Evolutionary conservation across 2,888 invertebrate species (phyloP).

Genomic region (Beris chalybata): DNA sequence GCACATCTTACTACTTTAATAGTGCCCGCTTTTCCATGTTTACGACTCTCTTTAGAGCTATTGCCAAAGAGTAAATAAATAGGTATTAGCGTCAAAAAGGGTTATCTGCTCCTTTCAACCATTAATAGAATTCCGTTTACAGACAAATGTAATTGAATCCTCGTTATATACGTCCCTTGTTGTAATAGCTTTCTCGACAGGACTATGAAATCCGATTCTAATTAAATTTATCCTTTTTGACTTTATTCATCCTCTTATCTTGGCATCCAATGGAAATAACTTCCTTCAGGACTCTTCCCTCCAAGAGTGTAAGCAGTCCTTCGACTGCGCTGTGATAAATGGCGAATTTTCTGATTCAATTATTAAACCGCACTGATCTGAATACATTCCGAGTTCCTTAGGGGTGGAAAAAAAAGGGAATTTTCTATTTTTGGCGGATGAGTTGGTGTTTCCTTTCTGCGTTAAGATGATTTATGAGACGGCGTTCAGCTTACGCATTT

Average conservation of each 20-base stretch:
- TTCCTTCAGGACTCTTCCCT: not conserved
- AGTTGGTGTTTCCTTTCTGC: not conserved
- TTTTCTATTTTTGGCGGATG: not conserved
- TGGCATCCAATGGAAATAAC: too few relatives aligned
- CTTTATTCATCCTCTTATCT: conserved; percentile 4
- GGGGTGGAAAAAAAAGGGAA: not conserved
- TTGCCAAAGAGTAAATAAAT: too few relatives aligned
- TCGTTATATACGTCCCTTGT: too few relatives aligned
- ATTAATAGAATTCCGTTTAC: too few relatives aligned
- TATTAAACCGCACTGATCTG: conserved; percentile 4
- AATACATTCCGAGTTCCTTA: conserved; percentile 1
- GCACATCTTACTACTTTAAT: too few relatives aligned
- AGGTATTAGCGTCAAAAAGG: too few relatives aligned
- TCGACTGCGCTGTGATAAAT: not conserved
- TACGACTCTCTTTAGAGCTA: too few relatives aligned
- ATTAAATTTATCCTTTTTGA: conserved; percentile 18
- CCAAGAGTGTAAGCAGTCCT: not conserved
- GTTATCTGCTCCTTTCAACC: too few relatives aligned
- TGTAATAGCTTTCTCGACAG: too few relatives aligned
- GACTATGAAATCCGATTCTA: conserved; percentile 14
- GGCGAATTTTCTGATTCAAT: conserved; percentile 7
- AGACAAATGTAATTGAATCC: too few relatives aligned
- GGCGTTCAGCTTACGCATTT: too few relatives aligned
- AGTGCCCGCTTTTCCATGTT: too few relatives aligned
- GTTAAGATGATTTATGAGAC: conserved; percentile 9